Conservation (phyloP, 2,888 invertebrate species). For the Mesorhabditis sp. region DNA sequence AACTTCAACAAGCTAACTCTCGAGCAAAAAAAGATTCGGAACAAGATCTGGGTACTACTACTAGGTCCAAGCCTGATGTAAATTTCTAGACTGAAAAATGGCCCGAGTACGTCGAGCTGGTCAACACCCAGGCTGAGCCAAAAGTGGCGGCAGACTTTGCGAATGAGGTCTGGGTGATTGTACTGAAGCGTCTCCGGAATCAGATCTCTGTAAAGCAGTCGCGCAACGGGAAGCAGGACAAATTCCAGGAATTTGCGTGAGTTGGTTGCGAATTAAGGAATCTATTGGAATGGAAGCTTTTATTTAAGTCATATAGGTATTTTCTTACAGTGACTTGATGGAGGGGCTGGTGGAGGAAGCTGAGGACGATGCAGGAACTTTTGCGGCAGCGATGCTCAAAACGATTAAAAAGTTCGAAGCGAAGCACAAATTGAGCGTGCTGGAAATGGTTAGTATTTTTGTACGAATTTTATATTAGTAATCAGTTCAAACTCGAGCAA, state of each 20-base stretch:
- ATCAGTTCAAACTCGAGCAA: no score
- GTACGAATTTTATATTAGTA: no score
- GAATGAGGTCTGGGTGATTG: not conserved
- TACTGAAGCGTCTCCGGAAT: not conserved
- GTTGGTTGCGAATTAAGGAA: not conserved
- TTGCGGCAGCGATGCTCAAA: no score
- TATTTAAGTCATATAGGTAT: no score
- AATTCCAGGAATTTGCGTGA: not conserved
- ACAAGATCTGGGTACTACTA: not conserved
- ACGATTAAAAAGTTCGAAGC: no score
- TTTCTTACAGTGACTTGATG: no score
- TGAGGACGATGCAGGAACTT: no score
- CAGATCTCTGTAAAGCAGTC: not conserved
- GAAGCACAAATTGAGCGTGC: no score
- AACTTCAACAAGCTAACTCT: not conserved
- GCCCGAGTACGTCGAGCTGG: not conserved
- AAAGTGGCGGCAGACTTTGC: not conserved
- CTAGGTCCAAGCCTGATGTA: not conserved
- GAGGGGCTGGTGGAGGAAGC: no score
- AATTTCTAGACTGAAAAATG: no score
- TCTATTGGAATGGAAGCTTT: no score
- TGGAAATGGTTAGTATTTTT: no score
- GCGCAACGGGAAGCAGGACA: not conserved
- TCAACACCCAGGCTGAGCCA: not conserved
- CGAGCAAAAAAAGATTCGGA: not conserved